phyloP scores from a whole-genome alignment of 92 coral and sea anemone species.

The Zoanthus gigantus region DNA sequence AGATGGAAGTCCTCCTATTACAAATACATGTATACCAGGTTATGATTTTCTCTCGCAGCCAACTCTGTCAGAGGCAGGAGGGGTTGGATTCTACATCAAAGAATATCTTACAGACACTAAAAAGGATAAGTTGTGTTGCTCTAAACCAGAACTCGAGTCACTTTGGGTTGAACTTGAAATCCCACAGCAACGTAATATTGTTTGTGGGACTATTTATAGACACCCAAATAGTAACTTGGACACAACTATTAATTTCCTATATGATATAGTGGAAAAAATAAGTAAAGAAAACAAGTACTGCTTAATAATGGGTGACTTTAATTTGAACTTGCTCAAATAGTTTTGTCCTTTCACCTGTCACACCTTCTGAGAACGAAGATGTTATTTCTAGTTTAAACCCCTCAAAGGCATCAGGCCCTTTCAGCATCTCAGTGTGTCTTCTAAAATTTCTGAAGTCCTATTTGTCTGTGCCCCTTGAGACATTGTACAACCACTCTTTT shows the following conservation, averaged over 20 bases:
- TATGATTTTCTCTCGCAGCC: neutral
- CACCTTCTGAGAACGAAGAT: neutral
- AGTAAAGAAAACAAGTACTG: neutral
- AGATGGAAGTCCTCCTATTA: neutral
- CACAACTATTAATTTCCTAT: neutral
- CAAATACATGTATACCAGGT: neutral
- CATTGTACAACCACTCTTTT: no score
- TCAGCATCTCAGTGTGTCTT: no score
- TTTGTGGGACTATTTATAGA: neutral
- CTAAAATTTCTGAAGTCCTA: no score
- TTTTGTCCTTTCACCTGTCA: neutral
- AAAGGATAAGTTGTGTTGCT: neutral
- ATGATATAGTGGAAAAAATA: neutral
- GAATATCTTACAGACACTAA: neutral
- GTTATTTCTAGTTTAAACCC: neutral
- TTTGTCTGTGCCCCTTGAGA: no score
- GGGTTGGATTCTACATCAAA: neutral
- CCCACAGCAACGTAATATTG: neutral
- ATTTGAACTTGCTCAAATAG: no score
- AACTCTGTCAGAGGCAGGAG: neutral
- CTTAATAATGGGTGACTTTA: neutral
- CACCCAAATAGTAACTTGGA: neutral
- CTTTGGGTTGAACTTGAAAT: neutral
- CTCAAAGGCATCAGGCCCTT: no score
- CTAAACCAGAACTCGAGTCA: neutral